Evolutionary conservation across 2,797 vertebrate species (phyloP), one percentile per base, ranked within the genome.

Genomic region (Anguilla megastoma): DNA sequence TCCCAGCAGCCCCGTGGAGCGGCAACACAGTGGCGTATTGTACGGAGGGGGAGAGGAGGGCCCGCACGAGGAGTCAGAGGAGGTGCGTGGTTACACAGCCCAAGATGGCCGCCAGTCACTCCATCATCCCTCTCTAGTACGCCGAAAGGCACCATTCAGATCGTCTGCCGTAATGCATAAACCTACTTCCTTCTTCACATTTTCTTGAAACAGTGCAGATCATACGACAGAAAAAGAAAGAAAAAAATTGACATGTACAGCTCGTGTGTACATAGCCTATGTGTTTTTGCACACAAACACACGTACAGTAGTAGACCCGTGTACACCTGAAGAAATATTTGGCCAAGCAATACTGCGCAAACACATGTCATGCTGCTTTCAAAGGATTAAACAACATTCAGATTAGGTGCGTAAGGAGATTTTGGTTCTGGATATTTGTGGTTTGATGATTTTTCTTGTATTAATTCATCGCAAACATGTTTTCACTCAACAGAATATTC

Each of bases 11-110:
- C 89, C 89, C 90, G 91, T 89, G 90, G 92, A 93, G 91, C 89
- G 87, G 90, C 90, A 82, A 90, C 89, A 95, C 94, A 96, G 94
- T 96, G 95, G 93, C 92, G 94, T 94, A 95, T 97, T 97, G 95
- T 96, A 94, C 92, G 91, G 91, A 92, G 95, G 94, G 30, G 94
- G 95, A 95, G 94, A 93, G 95, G 96, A 95, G 95, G 94, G n/a
- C n/a, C 21, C 1, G 48, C 21, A 4, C 52, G 80, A 7, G n/a
- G 45, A 14, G 48, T 5, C 50, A 7, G 82, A 56, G 52, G 52
- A 84, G 12, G 8, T 84, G 50, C 5, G 27, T 16, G 41, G 48
- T 4, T 27, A 30, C 82, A 16, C 1, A 5, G 50, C 48, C 50
- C 50, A 14, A 84, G 50, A 84, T 16, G 52, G 82, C 82, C 50